Evolutionary conservation across 2,888 invertebrate genomes (phyloP).

Genomic region (Drepana falcataria): DNA sequence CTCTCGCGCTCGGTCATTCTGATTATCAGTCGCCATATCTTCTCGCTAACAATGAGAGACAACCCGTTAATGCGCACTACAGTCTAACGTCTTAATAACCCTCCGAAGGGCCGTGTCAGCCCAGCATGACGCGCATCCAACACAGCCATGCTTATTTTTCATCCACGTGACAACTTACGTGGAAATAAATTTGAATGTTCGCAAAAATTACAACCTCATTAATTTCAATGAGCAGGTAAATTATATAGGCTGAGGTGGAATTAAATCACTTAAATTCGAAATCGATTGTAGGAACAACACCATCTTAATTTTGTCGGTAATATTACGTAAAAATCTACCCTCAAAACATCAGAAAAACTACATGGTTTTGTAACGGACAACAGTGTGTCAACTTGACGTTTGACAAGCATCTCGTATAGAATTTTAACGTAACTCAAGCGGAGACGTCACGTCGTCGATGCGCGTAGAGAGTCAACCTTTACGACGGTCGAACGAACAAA

Average conservation of each 20-base stretch:
- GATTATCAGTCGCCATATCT: slow-evolving; percentile 67
- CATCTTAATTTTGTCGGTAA: not conserved
- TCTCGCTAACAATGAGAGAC: slow-evolving; percentile 53
- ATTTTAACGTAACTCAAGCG: slow-evolving; percentile 59
- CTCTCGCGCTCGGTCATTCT: slow-evolving; percentile 45
- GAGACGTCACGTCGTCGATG: slow-evolving; percentile 67
- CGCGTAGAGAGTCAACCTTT: slow-evolving; percentile 73
- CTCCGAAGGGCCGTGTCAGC: slow-evolving; percentile 63
- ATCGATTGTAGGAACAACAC: slow-evolving; percentile 8
- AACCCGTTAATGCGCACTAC: slow-evolving; percentile 49
- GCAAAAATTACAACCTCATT: slow-evolving; percentile 42
- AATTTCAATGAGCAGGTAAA: slow-evolving; percentile 31
- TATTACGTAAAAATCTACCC: slow-evolving; percentile 6
- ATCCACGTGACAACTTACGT: slow-evolving; percentile 60
- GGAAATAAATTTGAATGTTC: slow-evolving; percentile 40
- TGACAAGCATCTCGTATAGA: slow-evolving; percentile 59
- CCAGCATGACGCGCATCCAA: slow-evolving; percentile 65
- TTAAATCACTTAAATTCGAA: slow-evolving; percentile 3
- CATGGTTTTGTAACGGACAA: slow-evolving; percentile 9
- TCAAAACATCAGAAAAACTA: slow-evolving; percentile 25
- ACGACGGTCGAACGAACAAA: slow-evolving; percentile 67
- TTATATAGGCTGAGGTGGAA: slow-evolving; percentile 7
- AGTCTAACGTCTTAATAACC: slow-evolving; percentile 70
- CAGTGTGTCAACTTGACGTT: slow-evolving; percentile 43
- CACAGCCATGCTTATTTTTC: slow-evolving; percentile 67